Evolutionary conservation across 53 echinoderm and acorn worm genomes (phyloP), one percentile per base, ranked within the genome.

Genomic region (Mesocentrotus franciscanus): DNA sequence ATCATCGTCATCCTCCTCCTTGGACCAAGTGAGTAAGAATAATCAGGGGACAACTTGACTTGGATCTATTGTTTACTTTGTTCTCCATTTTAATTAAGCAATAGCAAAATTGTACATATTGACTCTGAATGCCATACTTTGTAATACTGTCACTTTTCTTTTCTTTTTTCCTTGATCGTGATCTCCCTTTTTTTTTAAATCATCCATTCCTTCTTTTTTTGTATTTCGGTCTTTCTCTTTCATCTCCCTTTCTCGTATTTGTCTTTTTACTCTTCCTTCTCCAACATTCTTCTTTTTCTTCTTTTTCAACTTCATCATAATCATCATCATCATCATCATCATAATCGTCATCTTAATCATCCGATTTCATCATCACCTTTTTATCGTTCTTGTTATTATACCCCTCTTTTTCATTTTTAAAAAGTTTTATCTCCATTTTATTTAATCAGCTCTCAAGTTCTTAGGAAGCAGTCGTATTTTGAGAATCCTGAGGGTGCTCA

Each of bases 391-490:
- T n/a, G 29, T n/a, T 62, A 1, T n/a, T 27, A 26, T n/a, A 10
- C 8, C 72, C 72, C 10, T 1, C 10, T 27, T n/a, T 0, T 75
- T 72, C 72, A 17, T 2, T 71, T 26, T 22, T 49, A 49, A 49
- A 49, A 2, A 2, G 6, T 5, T 8, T 26, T 72, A 17, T 35
- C 16, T 57, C 87, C 18, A 12, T 57, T 42, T 56, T 27, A 17
- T 58, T 56, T 29, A 24, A 18, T 30, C 56, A 99, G 99, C 98
- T 49, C 78, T 99, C 10, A 97, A 94, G 16, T 99, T 99, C 78
- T 97, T 98, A 8, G 99, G 99, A 35, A 99, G 99, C 97, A 99
- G 99, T 96, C 95, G 99, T 6, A 99, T 97, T 84, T 90, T 99
- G 85, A 85, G 99, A 89, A 98, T 99, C 56, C 94, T 99, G 56